Evolutionary conservation across 1,140 invertebrate genomes (phyloP).

Genomic region (Bombus impatiens): DNA sequence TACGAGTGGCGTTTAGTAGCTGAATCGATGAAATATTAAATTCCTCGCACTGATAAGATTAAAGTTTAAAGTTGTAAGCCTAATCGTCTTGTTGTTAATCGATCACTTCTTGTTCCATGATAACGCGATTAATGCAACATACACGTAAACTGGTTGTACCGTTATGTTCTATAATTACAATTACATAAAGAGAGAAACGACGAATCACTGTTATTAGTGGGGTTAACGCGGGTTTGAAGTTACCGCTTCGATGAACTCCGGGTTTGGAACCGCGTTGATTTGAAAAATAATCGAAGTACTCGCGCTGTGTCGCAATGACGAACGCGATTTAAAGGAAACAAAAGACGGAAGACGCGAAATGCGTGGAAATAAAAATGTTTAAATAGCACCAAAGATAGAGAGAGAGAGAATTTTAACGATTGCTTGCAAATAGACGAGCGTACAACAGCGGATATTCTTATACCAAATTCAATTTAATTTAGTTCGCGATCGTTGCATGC

Average conservation of each 20-base stretch:
- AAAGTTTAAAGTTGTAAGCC: not conserved
- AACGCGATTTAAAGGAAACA: not conserved
- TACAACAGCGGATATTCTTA: too few species aligned
- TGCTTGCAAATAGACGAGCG: too few species aligned
- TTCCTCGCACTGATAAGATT: not conserved
- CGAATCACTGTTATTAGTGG: too few species aligned
- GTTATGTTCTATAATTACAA: too few species aligned
- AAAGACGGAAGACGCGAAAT: not conserved
- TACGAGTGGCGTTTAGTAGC: not conserved
- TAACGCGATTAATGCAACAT: not conserved
- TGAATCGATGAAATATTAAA: not conserved
- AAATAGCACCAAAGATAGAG: too few species aligned
- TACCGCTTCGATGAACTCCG: not conserved
- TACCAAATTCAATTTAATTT: too few species aligned
- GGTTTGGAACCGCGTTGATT: not conserved
- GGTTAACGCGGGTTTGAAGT: not conserved
- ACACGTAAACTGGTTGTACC: not conserved
- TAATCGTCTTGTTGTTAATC: not conserved
- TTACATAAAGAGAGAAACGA: too few species aligned
- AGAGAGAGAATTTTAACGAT: not conserved
- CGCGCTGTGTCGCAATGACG: not conserved
- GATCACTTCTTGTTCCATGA: not conserved
- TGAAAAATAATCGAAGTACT: not conserved
- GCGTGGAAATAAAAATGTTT: too few species aligned
- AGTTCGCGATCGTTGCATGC: too few species aligned